Evolutionary conservation across 2,113 vertebrate genomes (phyloP).

Genomic region (Strix uralensis): DNA sequence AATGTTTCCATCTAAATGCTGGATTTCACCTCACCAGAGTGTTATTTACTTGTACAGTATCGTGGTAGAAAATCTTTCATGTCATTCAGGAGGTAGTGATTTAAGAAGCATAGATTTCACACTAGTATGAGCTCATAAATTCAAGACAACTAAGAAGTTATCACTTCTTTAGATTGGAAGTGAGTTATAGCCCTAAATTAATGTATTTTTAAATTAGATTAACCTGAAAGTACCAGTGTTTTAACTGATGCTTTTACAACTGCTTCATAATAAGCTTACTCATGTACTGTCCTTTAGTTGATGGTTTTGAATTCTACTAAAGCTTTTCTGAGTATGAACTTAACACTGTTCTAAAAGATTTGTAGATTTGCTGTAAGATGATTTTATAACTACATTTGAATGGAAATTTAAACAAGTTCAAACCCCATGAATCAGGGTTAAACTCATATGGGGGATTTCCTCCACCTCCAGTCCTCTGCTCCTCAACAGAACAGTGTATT

Average conservation of each 20-base stretch:
- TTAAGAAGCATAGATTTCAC: slow-evolving; percentile 1
- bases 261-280: background rate
- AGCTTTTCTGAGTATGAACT: background rate
- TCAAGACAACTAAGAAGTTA: background rate
- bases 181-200: background rate
- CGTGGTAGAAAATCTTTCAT: background rate
- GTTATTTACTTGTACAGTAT: background rate
- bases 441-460: fast-evolving
- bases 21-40: background rate
- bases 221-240: background rate
- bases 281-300: background rate
- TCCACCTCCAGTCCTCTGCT: background rate
- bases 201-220: background rate
- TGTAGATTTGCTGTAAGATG: background rate
- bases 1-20: slow-evolving; percentile 33
- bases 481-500: background rate
- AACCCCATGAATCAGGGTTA: background rate
- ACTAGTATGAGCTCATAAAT: background rate
- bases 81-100: background rate
- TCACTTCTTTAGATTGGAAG: background rate
- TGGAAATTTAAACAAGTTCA: background rate
- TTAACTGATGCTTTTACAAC: background rate
- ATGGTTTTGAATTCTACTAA: background rate
- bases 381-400: background rate
- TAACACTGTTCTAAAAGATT: background rate